Evolutionary conservation across 2,888 invertebrate species (phyloP).

Genomic region (Troilus luridus): DNA sequence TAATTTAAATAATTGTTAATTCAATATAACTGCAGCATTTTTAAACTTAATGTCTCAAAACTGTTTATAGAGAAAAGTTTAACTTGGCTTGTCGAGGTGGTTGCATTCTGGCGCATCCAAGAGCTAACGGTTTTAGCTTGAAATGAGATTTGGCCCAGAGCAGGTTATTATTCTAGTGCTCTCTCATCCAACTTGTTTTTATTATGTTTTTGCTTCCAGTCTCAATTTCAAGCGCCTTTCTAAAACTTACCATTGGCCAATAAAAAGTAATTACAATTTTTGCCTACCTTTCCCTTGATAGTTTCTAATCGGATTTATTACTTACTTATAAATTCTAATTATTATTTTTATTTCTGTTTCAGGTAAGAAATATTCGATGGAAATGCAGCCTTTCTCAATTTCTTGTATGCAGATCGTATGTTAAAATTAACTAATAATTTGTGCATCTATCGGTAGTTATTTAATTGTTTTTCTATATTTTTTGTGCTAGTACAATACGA

Average conservation of each 20-base stretch:
- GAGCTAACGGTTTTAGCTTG: neutral
- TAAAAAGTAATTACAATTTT: neutral
- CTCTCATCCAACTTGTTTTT: neutral
- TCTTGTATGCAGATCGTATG: neutral
- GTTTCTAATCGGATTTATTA: neutral
- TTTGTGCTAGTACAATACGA: no score
- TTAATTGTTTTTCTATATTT: no score
- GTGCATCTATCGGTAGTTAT: no score
- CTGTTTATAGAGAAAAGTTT: no score
- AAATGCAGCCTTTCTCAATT: neutral
- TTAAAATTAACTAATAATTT: neutral
- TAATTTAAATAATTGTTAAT: no score
- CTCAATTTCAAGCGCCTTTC: conserved; percentile 17
- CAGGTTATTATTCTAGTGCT: conserved; percentile 19
- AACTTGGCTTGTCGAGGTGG: neutral
- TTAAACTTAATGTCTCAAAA: no score
- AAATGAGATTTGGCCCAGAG: conserved; percentile 9
- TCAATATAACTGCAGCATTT: no score
- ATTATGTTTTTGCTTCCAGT: neutral
- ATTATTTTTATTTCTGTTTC: neutral
- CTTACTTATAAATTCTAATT: neutral
- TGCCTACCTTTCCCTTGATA: neutral
- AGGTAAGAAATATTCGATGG: neutral
- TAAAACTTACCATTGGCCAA: neutral
- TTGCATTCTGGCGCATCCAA: neutral